Base-by-base conservation (phyloP, 2,113 vertebrate genomes). In the Sclerurus mexicanus region DNA sequence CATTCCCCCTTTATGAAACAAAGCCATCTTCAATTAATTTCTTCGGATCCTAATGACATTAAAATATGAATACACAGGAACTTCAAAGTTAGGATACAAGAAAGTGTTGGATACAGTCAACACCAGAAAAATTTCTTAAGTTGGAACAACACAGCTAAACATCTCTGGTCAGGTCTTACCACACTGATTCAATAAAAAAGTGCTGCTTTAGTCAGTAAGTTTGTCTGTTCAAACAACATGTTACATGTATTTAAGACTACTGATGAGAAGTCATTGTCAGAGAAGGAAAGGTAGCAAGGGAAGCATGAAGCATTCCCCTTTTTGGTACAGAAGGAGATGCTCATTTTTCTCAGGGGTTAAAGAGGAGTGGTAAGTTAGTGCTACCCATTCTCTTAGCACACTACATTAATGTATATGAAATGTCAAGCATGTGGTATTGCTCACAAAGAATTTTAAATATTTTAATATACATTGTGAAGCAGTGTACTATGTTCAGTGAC, bases 371-470 rank as follows among this genome's bases (percentile, higher is more conserved):
- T 31, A 9, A 85, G 27, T 58, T 49, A 90, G 46, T 18, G 6
- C 20, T 28, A 84, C 30, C 5, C 40, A 52, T 49, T 49, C n/a
- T 46, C 74, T 76, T 62, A 52, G 21, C 49, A 15, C 28, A 72
- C 24, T 91, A 55, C 9, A 37, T 55, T 68, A 93, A 79, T 37
- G 79, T 40, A 90, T 21, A 87, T 52, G 73, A 89, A 84, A 74
- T 85, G 64, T 74, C 88, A 94, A 87, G 56, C 82, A 87, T 49
- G 42, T 87, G 76, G 76, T 78, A 78, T 90, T 91, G 84, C 52
- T 89, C 42, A 66, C 18, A 33, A 96, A 91, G 42, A 64, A 95
- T 96, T 96, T 95, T 68, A 96, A 97, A 77, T 96, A 90, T 64
- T 98, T 97, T 95, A 96, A 52, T 88, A 87, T 89, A 52, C 22